Evolutionary conservation across 2,888 invertebrate genomes (phyloP).

Genomic region (Taenaris catops): DNA sequence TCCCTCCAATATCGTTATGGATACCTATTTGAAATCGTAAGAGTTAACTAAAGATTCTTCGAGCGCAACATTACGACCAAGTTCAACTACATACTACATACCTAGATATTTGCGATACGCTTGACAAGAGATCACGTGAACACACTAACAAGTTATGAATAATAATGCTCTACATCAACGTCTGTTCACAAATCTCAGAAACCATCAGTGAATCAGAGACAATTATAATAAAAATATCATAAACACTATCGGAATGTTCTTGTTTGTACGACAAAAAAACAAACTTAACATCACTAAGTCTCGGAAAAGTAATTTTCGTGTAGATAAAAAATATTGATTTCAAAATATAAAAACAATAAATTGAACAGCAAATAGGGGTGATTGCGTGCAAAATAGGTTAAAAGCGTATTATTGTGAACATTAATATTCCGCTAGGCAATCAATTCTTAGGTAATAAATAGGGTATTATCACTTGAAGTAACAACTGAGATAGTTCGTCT

Average conservation of each 20-base stretch:
- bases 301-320: too few species aligned
- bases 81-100: background rate
- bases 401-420: constrained; percentile 16
- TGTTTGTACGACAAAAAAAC: too few species aligned
- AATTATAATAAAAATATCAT: too few species aligned
- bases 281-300: too few species aligned
- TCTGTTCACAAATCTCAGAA: constrained; percentile 15
- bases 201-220: too few species aligned
- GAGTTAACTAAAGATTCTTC: too few species aligned
- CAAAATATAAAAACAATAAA: too few species aligned
- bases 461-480: constrained; percentile 36
- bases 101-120: constrained; percentile 35
- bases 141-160: constrained; percentile 38
- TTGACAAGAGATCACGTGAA: constrained; percentile 44
- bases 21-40: too few species aligned
- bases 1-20: too few species aligned
- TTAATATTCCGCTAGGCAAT: constrained; percentile 18
- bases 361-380: constrained; percentile 2
- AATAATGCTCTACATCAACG: constrained; percentile 29
- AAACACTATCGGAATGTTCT: too few species aligned
- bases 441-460: constrained; percentile 38
- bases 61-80: too few species aligned
- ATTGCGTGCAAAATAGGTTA: constrained; percentile 19
- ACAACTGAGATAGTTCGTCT: constrained; percentile 40
- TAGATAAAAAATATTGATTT: too few species aligned